phyloP scores from a whole-genome alignment of 1,140 invertebrate genomes.

The Temnothorax nylanderi region DNA sequence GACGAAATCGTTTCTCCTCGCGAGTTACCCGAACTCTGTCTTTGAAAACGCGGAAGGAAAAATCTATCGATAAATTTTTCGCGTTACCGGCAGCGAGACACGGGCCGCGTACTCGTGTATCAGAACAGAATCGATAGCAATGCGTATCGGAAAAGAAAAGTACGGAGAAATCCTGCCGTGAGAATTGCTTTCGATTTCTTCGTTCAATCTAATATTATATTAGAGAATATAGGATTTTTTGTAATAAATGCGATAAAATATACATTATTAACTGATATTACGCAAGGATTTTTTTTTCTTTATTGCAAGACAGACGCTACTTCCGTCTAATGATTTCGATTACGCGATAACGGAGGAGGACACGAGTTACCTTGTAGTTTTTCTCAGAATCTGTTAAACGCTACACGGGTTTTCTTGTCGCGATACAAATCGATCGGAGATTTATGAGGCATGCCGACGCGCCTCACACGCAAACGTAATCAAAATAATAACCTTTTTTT shows the following conservation, averaged over 20 bases:
- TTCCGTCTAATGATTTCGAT: background rate
- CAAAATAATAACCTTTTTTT: background rate
- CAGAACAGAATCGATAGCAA: background rate
- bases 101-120: background rate
- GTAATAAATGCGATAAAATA: background rate
- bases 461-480: background rate
- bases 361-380: background rate
- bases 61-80: constrained; percentile 6
- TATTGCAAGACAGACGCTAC: background rate
- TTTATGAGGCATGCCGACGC: background rate
- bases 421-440: background rate
- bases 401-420: background rate
- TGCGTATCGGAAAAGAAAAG: background rate
- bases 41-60: background rate
- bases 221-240: background rate
- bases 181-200: background rate
- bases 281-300: background rate
- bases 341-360: background rate
- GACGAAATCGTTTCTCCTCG: constrained; percentile 33
- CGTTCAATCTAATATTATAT: background rate
- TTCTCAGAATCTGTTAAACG: constrained; percentile 4
- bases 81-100: background rate
- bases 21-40: background rate
- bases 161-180: background rate
- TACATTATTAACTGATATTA: background rate